Evolutionary conservation across 2,888 invertebrate species (phyloP).

Genomic region (Mechanitis mazaeus): DNA sequence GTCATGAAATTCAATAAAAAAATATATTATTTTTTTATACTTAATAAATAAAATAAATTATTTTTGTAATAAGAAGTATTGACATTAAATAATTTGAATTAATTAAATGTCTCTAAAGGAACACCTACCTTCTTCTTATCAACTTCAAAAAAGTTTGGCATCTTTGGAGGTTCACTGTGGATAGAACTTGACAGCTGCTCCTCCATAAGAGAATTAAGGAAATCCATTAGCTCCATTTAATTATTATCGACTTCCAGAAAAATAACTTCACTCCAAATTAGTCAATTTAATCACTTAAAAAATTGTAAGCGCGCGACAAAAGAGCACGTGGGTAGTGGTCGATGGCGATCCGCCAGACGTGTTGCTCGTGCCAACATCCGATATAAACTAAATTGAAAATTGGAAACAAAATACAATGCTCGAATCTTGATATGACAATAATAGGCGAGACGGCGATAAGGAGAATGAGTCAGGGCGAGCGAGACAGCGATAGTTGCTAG

Average conservation of each 20-base stretch:
- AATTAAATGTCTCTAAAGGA: not conserved
- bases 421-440: constrained; percentile 76
- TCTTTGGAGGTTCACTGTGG: constrained; percentile 56
- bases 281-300: constrained; percentile 39
- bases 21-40: too few relatives aligned
- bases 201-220: constrained; percentile 61
- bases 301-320: constrained; percentile 38
- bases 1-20: not conserved
- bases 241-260: constrained; percentile 37
- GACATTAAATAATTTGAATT: too few relatives aligned
- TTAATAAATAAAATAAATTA: too few relatives aligned
- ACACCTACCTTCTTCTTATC: constrained; percentile 65
- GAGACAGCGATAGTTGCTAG: constrained; percentile 49
- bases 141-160: constrained; percentile 69
- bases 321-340: constrained; percentile 57
- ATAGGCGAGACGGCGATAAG: constrained; percentile 69
- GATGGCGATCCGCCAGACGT: constrained; percentile 67
- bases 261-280: constrained; percentile 39
- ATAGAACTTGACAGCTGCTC: constrained; percentile 50
- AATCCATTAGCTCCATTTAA: constrained; percentile 68
- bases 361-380: constrained; percentile 70
- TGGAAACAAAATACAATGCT: constrained; percentile 75
- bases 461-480: constrained; percentile 42
- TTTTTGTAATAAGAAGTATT: too few relatives aligned
- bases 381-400: constrained; percentile 77